Evolutionary conservation across 2,888 invertebrate genomes (phyloP).

Genomic region (Tuberolachnus salignus): DNA sequence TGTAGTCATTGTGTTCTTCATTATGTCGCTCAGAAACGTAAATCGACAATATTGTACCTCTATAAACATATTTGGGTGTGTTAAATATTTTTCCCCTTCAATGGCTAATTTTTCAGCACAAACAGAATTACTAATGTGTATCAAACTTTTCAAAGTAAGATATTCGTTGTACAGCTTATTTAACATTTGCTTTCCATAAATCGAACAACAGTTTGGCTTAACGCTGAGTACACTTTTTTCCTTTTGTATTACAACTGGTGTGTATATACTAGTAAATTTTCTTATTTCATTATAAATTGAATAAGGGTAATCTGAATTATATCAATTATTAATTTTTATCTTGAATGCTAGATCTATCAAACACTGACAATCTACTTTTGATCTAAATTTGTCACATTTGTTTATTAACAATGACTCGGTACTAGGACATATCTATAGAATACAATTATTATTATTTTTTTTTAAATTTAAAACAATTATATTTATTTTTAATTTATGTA

Average conservation of each 20-base stretch:
- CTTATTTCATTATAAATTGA: not conserved
- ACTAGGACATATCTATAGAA: conserved; percentile 34
- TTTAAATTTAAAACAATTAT: not conserved
- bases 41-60: conserved; percentile 3
- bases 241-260: conserved; percentile 17
- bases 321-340: conserved; percentile 7
- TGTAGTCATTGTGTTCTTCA: not conserved
- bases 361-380: conserved; percentile 36
- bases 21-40: not conserved
- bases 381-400: conserved; percentile 17
- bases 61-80: not conserved
- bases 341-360: conserved; percentile 11
- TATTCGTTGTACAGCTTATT: conserved; percentile 1
- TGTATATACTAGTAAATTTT: conserved; percentile 5
- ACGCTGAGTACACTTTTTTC: not conserved
- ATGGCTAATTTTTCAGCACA: conserved; percentile 23
- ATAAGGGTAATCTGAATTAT: not conserved
- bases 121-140: conserved; percentile 3
- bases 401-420: conserved; percentile 39
- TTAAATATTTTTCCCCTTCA: conserved; percentile 29
- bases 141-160: not conserved
- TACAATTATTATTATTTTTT: not conserved
- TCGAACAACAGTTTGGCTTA: not conserved
- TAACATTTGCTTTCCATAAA: not conserved
- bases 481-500: not conserved